Base-by-base conservation (phyloP, 2,113 vertebrate genomes). In the Dolichallabes microphthalmus region DNA sequence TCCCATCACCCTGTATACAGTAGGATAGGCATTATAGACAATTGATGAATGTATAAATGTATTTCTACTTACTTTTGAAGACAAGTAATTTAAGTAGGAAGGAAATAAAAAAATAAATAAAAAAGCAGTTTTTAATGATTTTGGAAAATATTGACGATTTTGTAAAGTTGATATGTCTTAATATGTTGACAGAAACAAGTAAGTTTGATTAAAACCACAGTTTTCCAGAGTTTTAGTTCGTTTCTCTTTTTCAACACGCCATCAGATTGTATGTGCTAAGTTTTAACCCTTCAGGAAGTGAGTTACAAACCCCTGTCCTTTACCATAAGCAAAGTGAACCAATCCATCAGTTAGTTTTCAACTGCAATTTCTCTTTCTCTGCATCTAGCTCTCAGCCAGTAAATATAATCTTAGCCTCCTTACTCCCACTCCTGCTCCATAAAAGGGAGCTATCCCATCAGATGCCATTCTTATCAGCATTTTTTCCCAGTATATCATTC, bases 381-480 rank as follows among this genome's bases (percentile, higher is more conserved):
- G 53, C 63, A 35, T 61, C 75, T 64, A 82, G 30, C 22, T 80
- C 75, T 83, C 78, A 60, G 22, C 75, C 35, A 45, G 64, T 78
- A 79, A 82, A 88, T 71, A 71, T 60, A 82, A 85, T 69, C 79
- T 50, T 82, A 66, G 60, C 83, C n/a, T 52, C 61, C 10, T 52
- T 25, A 68, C 76, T 85, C 81, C 60, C 84, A 74, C 80, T 86
- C 27, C 22, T 27, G 55, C 50, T 45, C 35, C 57, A 66, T 32
- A 32, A 80, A 85, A 82, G 64, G 45, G 25, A 78, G 76, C 52
- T 25, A 69, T 80, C 84, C 84, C 68, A 83, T 83, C 84, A 88
- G 84, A 83, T 79, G 81, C 68, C 57, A 68, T 86, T 80, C 57
- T 83, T 84, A 83, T 86, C 74, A 27, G 71, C 55, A 82, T 85